Conservation (phyloP, 2,797 vertebrate species). For the Mus spretus region DNA sequence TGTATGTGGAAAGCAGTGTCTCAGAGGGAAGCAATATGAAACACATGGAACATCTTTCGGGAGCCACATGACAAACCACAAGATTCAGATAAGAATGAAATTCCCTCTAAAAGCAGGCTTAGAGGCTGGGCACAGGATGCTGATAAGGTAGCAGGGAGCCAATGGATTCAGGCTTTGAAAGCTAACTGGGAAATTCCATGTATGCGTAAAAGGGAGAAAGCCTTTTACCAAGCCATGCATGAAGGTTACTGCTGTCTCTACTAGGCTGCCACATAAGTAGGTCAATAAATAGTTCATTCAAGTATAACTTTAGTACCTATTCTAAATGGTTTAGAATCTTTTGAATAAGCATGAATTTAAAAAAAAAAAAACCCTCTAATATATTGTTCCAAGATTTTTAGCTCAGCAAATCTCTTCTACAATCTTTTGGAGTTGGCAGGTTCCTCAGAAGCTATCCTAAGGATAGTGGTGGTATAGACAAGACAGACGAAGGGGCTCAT, state of each 20-base stretch:
- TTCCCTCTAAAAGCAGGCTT: not conserved
- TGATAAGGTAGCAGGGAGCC: not conserved
- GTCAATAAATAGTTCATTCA: conserved; percentile 27
- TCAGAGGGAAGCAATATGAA: not conserved
- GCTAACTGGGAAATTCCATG: not conserved
- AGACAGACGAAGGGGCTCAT: not conserved
- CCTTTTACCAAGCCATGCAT: not conserved
- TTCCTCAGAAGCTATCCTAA: not conserved
- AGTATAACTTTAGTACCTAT: not conserved
- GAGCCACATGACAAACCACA: not conserved
- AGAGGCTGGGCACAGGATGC: not conserved
- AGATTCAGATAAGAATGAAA: not conserved
- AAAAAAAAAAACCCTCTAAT: not conserved
- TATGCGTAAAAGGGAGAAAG: not conserved
- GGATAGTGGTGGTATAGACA: not conserved
- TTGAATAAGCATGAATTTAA: not conserved
- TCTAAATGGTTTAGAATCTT: not conserved
- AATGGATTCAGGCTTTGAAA: not conserved
- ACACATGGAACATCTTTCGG: not conserved
- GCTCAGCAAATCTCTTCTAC: not conserved
- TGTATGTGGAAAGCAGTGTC: not conserved
- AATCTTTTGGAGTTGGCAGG: not conserved
- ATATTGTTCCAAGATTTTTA: not conserved
- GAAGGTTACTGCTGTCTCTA: not conserved
- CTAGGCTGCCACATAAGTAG: not conserved